Evolutionary conservation across 2,888 invertebrate genomes (phyloP), one percentile per base, ranked within the genome.

Genomic region (Microctonus aethiopoides): DNA sequence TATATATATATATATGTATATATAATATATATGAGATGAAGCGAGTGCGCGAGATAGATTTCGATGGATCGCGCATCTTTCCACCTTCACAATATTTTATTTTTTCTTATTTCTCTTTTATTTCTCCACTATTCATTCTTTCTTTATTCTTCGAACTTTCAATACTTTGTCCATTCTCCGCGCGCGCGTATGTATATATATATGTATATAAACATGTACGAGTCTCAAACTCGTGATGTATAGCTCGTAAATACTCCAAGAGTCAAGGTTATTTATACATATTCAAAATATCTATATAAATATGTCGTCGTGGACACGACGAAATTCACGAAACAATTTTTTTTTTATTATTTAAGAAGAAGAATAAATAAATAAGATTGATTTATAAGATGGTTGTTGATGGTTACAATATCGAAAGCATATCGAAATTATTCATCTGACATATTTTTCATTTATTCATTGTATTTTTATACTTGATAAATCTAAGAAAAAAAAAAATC

Each of bases 171-270:
- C 63, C 56, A 54, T 68, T 62, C 68, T 52, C 54, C 29, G 46
- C 16, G 46, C n/a, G n/a, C n/a, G n/a, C n/a, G n/a, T n/a, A n/a
- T n/a, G n/a, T n/a, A n/a, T n/a, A n/a, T n/a, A n/a, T n/a, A n/a
- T n/a, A n/a, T n/a, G 13, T 39, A 46, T 46, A 46, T 46, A 46
- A 60, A 41, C 56, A 62, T 67, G 71, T 61, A 46, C 46, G 16
- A 16, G 68, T 67, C 72, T 71, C 72, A 68, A 71, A 73, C 73
- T 71, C 73, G 70, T 76, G 75, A 76, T 76, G 73, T 76, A 76
- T 72, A 71, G 74, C 72, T 74, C 72, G 72, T 73, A 73, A 74
- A 73, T 75, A 63, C 68, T 61, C 59, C 41, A 54, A 32, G 34
- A 57, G 63, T 70, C 57, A 34, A 51, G 65, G 71, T 71, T 69